Base-by-base conservation (phyloP, 2,113 vertebrate genomes). In the Neotragus moschatus region DNA sequence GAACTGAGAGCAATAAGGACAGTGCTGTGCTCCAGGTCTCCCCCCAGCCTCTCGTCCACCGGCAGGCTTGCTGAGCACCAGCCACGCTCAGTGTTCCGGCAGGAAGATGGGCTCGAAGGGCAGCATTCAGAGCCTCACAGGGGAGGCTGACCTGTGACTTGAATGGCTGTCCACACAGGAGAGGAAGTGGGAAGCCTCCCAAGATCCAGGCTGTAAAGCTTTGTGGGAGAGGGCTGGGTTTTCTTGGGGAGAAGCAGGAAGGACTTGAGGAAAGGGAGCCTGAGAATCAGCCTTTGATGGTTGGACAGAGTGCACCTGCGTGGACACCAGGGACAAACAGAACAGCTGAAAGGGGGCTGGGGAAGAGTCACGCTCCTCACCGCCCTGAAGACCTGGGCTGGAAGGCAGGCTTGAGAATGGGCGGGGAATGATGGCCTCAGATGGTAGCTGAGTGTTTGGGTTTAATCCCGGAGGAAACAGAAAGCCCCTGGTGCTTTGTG, bases 81-180 rank as follows among this genome's bases (percentile, higher is more conserved):
- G 5, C 19, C 15, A 9, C 0, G 0, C 2, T 17, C 49, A 7
- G 0, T 4, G 7, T 21, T 1, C 6, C 8, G 1, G 4, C 0
- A 13, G 49, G 36, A 55, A n/a, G 3, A 25, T 5, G 14, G 6
- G 82, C 43, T 2, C n/a, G 6, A 17, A 36, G n/a, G 28, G 26
- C 56, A 45, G 49, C 1, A 2, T 21, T 23, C 33, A n/a, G 3
- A 15, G n/a, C 19, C 30, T 53, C 47, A 4, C 6, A 17, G 26
- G 19, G 6, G 43, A 56, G 47, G n/a, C 11, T 19, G 7, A 1
- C 5, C 3, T 0, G 1, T 23, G 26, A 26, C 23, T 4, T 13
- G 14, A 79, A 53, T 3, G 26, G 16, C 58, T n/a, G 39, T 23
- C 33, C 21, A 53, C 8, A 53, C n/a, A 28, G 53, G 15, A 10